A percentile compares a stretch with the other conserved stretches of the same genome.
Conservation (phyloP, 2,113 vertebrate species). For the Gavialis gangeticus region DNA sequence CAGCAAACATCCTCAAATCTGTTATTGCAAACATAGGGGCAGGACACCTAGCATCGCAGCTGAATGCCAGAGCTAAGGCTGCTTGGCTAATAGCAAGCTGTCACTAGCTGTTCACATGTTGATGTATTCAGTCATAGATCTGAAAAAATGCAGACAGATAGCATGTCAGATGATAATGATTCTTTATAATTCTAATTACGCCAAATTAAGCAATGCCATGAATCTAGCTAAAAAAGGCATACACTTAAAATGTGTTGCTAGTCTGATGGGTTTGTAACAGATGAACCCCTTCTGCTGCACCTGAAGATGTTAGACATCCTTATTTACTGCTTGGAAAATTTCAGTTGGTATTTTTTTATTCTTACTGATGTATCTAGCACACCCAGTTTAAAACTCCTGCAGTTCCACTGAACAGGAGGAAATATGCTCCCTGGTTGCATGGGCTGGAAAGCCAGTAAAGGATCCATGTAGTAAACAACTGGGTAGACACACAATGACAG, state of each 20-base stretch:
- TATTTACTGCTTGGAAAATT: rapidly evolving
- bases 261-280: rapidly evolving
- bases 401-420: background rate
- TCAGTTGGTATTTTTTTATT: background rate
- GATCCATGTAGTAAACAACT: no score
- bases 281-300: rapidly evolving
- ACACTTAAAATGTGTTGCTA: background rate
- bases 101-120: background rate
- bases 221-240: background rate
- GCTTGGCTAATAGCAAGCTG: background rate
- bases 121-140: background rate
- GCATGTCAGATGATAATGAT: background rate
- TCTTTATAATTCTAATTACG: background rate
- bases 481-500: rapidly evolving
- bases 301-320: rapidly evolving
- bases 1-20: no score
- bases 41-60: no score
- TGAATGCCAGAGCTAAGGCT: background rate
- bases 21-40: background rate
- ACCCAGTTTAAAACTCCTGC: background rate
- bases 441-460: background rate
- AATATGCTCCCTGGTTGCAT: background rate
- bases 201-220: background rate
- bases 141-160: background rate
- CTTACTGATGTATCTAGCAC: background rate